Evolutionary conservation across 1,140 invertebrate species (phyloP).

Genomic region (Apis florea): DNA sequence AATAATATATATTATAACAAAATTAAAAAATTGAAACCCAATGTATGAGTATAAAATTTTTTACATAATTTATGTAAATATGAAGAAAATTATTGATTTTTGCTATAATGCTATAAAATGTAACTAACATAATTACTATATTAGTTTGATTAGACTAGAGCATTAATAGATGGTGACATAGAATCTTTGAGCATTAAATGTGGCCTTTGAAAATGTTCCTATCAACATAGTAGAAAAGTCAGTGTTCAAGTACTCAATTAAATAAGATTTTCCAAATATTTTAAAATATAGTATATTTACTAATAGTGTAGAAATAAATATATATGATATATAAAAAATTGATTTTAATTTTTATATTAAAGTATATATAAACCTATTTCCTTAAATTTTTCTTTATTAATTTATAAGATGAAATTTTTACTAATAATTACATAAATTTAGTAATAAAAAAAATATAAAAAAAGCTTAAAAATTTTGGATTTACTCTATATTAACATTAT

Average conservation of each 20-base stretch:
- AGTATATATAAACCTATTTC: not conserved
- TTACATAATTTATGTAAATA: slow-evolving; percentile 14
- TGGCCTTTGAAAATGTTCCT: slow-evolving; percentile 40
- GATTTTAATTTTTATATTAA: slow-evolving; percentile 17
- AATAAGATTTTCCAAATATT: slow-evolving; percentile 6
- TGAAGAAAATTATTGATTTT: slow-evolving; percentile 22
- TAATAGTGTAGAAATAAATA: not conserved
- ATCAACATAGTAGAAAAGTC: slow-evolving; percentile 23
- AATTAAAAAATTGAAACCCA: slow-evolving; percentile 7
- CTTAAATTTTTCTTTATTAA: not conserved
- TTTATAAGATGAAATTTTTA: not conserved
- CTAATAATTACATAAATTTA: not conserved
- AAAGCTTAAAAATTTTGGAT: not conserved
- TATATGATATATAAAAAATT: not conserved
- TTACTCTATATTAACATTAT: not conserved
- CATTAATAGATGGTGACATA: not conserved
- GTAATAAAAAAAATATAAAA: not conserved
- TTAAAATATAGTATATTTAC: not conserved
- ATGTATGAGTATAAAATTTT: slow-evolving; percentile 6
- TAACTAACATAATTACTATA: slow-evolving; percentile 19
- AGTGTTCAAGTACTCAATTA: slow-evolving; percentile 27
- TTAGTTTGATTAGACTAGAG: slow-evolving; percentile 48
- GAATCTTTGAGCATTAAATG: slow-evolving; percentile 19
- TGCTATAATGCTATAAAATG: slow-evolving; percentile 22
- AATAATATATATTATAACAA: slow-evolving; percentile 3